Base-by-base conservation (phyloP, 2,888 invertebrate species). In the Psylliodes chrysocephalus region DNA sequence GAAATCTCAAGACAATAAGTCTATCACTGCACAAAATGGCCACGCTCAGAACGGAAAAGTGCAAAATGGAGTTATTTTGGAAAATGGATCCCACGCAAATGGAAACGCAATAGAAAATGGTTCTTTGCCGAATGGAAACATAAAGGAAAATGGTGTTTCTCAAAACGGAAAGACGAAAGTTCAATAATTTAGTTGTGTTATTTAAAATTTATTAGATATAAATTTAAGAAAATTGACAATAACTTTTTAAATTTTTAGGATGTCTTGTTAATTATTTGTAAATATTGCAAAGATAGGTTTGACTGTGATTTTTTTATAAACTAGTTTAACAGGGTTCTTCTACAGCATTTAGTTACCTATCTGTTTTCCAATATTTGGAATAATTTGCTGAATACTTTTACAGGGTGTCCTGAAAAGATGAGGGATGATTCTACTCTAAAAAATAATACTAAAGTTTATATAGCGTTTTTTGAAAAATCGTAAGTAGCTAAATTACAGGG, bases 121-220 rank as follows among this genome's bases (percentile, higher is more conserved):
- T 42, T 12, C 5, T 53, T 2, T 53, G 2, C 4, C 5, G 51
- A 72, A 72, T 60, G 71, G 69, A 60, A 73, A 71, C 62, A 46
- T 66, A 10, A 75, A 75, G 62, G 53, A 14, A 46, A 56, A 51
- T 42, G 55, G 25, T 42, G 5, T 2, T 53, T 2, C 38, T 10
- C 4, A 4, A 52, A 72, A 72, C 59, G 71, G 69, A 60, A 73
- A 71, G 63, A 46, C 67, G 7, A 75, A 75, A 63, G 53, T 46
- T 1, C 64, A 69, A 30, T 70, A 62, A 28, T 49, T 12, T 19
- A 3, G 18, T 18, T 19, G 1, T 10, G 7, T 6, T 47, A 49
- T 49, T 49, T 49, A 28, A 28, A 49, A 25, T 47, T 12, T 47
- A 8, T 47, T 49, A 49, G 25, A 8, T 25, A 7, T 28, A 49